Evolutionary conservation across 1,140 invertebrate genomes (phyloP).

Genomic region (Calosoma granatense): DNA sequence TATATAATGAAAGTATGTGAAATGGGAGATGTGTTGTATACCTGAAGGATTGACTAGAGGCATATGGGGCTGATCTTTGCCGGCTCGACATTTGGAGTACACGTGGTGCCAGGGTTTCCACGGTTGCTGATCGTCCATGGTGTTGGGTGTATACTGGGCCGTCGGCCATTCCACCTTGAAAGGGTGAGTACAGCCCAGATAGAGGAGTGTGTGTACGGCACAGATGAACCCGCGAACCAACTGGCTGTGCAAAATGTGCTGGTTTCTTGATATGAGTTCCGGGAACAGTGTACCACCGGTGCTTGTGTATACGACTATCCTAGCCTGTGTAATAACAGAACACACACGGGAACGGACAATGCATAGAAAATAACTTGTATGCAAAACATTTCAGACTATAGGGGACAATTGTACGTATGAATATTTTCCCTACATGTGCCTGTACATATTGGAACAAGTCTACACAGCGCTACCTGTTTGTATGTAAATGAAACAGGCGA

Average conservation of each 20-base stretch:
- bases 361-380: too few species aligned
- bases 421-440: too few species aligned
- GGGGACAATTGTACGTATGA: too few species aligned
- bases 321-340: conserved; percentile 15
- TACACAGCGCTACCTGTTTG: too few species aligned
- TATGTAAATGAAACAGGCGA: too few species aligned
- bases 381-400: too few species aligned
- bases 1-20: too few species aligned
- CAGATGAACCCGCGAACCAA: conserved; percentile 26
- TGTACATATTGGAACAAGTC: too few species aligned
- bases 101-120: conserved; percentile 32
- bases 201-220: conserved; percentile 24
- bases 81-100: conserved; percentile 25
- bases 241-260: conserved; percentile 22
- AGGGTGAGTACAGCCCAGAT: conserved; percentile 18
- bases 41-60: conserved; percentile 23
- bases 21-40: too few species aligned
- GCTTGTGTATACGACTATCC: conserved; percentile 20
- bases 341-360: too few species aligned
- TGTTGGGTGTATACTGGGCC: conserved; percentile 17
- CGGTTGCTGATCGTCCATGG: background rate
- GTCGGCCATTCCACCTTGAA: conserved; percentile 22
- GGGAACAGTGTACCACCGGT: conserved; percentile 18
- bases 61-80: conserved; percentile 20
- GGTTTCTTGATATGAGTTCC: conserved; percentile 20